These are phyloP conservation scores for Orius laevigatus DNA, from an alignment of 1,140 invertebrate species.

Conservation along the genomic window DNA sequence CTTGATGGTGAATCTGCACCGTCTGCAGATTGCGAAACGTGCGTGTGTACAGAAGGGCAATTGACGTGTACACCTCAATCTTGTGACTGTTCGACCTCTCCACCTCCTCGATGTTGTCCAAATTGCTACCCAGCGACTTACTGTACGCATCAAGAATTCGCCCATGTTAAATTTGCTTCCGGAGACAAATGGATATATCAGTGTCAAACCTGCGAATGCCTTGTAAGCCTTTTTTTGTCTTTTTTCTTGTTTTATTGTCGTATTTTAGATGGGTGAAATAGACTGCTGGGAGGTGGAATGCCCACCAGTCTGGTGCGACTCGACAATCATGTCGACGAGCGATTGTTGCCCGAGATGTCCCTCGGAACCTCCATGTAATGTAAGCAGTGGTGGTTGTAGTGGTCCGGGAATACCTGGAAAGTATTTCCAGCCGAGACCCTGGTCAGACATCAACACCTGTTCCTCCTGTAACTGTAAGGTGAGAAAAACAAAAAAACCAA, in stretches of 20 bases:
- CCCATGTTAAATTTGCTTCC: conserved; percentile 52
- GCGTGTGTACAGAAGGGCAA: conserved; percentile 42
- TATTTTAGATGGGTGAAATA: conserved; percentile 60
- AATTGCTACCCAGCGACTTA: conserved; percentile 51
- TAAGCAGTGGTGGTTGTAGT: background rate
- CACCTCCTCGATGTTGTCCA: conserved; percentile 42
- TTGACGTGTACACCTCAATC: conserved; percentile 38
- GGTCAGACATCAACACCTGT: conserved; percentile 34
- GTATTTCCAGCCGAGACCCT: conserved; percentile 6
- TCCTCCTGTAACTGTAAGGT: conserved; percentile 64
- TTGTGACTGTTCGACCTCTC: conserved; percentile 38
- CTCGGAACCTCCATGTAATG: conserved; percentile 35
- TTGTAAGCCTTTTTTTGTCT: conserved; percentile 35
- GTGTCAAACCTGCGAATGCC: conserved; percentile 78
- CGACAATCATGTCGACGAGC: conserved; percentile 40
- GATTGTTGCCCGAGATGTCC: conserved; percentile 57
- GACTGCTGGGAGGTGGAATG: conserved; percentile 80
- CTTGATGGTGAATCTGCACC: conserved; percentile 33
- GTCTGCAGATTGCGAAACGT: conserved; percentile 39
- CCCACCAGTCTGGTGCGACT: conserved; percentile 49
- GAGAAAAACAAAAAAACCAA: conserved; percentile 24
- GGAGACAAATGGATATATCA: conserved; percentile 77
- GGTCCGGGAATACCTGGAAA: conserved; percentile 1
- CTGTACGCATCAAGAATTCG: conserved; percentile 61
- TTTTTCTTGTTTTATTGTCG: background rate